A percentile compares a stretch with the other conserved stretches of the same genome.
These are phyloP conservation scores for Brachycybe producta DNA, from an alignment of 2,888 invertebrate genomes.

Conservation along the genomic window DNA sequence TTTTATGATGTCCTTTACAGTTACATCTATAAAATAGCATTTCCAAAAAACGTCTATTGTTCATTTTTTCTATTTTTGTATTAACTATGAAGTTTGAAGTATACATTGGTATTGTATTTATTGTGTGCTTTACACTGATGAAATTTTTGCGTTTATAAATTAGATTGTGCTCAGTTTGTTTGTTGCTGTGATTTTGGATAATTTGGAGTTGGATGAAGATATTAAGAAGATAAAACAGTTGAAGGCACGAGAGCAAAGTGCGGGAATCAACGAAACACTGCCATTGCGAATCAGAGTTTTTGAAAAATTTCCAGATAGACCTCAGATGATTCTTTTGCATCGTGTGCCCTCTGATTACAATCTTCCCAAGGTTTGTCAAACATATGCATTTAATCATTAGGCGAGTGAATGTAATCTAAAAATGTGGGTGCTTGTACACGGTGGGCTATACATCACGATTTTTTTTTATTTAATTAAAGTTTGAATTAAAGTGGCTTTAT, in stretches of 20 bases:
- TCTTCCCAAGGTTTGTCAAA: conserved; percentile 36
- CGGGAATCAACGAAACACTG: conserved; percentile 89
- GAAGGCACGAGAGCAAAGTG: conserved; percentile 93
- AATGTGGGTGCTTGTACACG: not conserved
- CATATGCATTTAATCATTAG: too few species aligned
- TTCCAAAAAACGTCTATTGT: too few species aligned
- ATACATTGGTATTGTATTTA: too few species aligned
- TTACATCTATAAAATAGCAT: too few species aligned
- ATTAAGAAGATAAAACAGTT: conserved; percentile 94
- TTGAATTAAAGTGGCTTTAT: too few species aligned
- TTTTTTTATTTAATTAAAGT: too few species aligned
- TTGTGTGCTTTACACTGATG: too few species aligned
- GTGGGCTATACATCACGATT: not conserved
- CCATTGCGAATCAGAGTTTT: conserved; percentile 92
- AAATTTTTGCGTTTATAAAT: too few species aligned
- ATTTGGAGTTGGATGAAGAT: conserved; percentile 97
- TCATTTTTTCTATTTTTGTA: too few species aligned
- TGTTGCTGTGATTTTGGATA: conserved; percentile 99
- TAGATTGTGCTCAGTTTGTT: conserved; percentile 98
- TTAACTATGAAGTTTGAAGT: too few species aligned
- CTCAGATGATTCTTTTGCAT: conserved; percentile 91
- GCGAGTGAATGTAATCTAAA: too few species aligned
- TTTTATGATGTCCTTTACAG: too few species aligned
- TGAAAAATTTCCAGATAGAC: conserved; percentile 96
- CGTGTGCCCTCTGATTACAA: conserved; percentile 68